Conservation (phyloP, 2,888 invertebrate species). For the Gibbula magus region DNA sequence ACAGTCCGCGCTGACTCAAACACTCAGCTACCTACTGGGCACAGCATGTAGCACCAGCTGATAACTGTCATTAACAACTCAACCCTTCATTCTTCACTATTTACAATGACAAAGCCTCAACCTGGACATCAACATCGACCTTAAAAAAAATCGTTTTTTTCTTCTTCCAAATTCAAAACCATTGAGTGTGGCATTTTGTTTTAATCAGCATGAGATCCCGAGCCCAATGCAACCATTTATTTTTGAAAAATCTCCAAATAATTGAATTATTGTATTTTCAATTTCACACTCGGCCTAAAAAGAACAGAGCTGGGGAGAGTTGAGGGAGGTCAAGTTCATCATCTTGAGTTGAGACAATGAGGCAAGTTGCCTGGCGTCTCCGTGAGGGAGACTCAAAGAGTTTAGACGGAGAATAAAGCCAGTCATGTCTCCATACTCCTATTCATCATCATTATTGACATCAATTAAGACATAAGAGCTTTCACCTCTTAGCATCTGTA, state of each 20-base stretch:
- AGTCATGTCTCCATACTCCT: neutral
- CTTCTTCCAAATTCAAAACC: neutral
- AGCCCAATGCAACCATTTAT: neutral
- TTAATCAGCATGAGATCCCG: neutral
- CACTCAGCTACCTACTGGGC: neutral
- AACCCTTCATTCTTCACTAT: neutral
- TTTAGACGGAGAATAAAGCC: conserved; percentile 12
- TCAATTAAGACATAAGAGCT: conserved; percentile 22
- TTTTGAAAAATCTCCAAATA: neutral
- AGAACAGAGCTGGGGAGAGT: too few relatives aligned
- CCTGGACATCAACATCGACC: neutral
- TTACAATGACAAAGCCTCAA: neutral
- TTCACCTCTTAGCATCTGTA: conserved; percentile 21
- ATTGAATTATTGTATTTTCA: conserved; percentile 7
- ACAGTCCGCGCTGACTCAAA: neutral
- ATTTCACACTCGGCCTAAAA: neutral
- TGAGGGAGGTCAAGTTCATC: conserved; percentile 16
- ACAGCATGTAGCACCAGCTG: neutral
- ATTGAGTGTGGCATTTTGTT: conserved; percentile 1
- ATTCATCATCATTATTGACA: conserved; percentile 19
- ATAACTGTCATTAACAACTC: neutral
- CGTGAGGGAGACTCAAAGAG: neutral
- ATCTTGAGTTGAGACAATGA: conserved; percentile 1
- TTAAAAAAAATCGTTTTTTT: neutral
- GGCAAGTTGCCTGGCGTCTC: neutral